phyloP scores from a whole-genome alignment of 2,797 vertebrate species.

The Anomalospiza imberbis region DNA sequence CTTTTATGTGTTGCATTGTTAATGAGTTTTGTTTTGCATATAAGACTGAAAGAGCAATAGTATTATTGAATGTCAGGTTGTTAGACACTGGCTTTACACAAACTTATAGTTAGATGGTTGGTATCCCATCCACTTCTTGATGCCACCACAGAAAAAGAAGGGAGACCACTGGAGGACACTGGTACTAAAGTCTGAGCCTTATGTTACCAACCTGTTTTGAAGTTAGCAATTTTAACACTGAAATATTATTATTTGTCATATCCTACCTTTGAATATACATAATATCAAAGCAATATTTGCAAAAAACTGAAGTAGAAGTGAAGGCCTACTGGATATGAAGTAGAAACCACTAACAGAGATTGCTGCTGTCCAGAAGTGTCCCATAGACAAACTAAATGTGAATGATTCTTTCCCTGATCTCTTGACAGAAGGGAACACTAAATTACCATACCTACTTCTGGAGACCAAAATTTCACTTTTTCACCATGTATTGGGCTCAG shows the following conservation, averaged over 20 bases:
- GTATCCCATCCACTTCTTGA: neutral
- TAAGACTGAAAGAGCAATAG: neutral
- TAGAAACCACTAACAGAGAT: neutral
- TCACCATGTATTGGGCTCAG: accelerated
- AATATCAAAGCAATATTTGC: neutral
- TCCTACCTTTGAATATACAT: neutral
- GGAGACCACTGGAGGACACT: neutral
- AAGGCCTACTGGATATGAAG: neutral
- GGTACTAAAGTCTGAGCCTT: neutral
- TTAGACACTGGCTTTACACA: neutral
- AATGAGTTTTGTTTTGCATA: neutral
- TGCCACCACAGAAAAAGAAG: neutral
- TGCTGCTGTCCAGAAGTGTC: neutral
- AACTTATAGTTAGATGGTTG: neutral
- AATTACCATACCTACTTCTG: neutral
- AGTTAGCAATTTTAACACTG: neutral
- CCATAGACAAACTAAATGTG: neutral
- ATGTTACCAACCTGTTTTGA: neutral
- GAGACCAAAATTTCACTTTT: neutral
- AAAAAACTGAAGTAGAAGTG: neutral
- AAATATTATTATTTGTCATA: neutral
- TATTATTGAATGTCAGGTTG: neutral
- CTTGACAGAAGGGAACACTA: neutral
- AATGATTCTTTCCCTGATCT: neutral
- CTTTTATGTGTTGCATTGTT: neutral